Percentiles rank a stretch among this genome's conserved stretches.
Conservation (phyloP, 2,888 invertebrate genomes). For the Heliconius cydno region DNA sequence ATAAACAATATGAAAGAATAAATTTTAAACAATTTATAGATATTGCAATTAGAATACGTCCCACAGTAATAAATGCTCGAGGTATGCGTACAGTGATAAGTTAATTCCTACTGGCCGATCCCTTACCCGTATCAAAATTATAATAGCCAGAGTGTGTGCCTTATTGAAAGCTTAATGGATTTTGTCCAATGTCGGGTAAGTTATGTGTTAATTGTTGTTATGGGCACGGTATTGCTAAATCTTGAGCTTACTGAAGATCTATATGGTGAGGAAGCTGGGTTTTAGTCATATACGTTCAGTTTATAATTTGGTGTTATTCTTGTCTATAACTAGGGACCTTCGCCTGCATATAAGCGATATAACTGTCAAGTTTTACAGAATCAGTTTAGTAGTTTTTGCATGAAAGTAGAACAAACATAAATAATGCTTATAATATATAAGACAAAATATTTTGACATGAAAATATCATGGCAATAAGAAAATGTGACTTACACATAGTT, state of each 20-base stretch:
- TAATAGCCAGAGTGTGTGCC: constrained; percentile 76
- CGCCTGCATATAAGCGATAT: no score
- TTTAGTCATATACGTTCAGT: no score
- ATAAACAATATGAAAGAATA: neutral
- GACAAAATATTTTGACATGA: no score
- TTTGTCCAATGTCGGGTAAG: constrained; percentile 54
- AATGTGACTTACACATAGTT: no score
- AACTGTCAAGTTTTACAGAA: no score
- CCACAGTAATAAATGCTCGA: constrained; percentile 73
- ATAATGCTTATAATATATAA: no score
- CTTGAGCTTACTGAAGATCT: neutral
- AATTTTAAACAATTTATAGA: neutral
- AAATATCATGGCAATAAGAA: no score
- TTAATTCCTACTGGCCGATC: constrained; percentile 80
- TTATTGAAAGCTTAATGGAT: constrained; percentile 77
- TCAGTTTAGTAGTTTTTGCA: no score
- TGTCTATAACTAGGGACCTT: no score
- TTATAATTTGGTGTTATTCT: neutral
- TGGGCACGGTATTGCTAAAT: constrained; percentile 4
- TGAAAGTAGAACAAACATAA: no score
- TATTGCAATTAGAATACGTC: constrained; percentile 58
- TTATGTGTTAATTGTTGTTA: constrained; percentile 53
- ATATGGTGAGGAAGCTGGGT: neutral
- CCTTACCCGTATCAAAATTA: constrained; percentile 81
- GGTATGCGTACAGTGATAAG: constrained; percentile 84